These are phyloP conservation scores for Amphipoea oculea DNA, from an alignment of 2,888 invertebrate genomes.

Conservation along the genomic window DNA sequence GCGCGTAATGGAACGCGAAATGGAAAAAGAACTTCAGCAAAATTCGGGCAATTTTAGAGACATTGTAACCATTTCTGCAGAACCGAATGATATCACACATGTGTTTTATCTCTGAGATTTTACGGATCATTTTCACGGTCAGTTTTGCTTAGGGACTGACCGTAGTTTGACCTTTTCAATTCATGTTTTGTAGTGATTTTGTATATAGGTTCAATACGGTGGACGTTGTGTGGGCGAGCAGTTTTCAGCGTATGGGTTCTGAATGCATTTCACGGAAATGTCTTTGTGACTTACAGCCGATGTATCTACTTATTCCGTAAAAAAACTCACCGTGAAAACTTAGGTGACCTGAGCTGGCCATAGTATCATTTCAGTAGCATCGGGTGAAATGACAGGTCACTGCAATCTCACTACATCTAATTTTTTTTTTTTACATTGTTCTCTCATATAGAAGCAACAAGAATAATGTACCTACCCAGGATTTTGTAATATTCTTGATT, in stretches of 20 bases:
- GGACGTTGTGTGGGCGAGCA: neutral
- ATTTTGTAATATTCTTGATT: too few relatives aligned
- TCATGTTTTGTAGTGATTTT: neutral
- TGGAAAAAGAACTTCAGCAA: constrained; percentile 45
- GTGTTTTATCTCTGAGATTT: constrained; percentile 18
- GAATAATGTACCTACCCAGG: too few relatives aligned
- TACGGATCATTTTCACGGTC: constrained; percentile 17
- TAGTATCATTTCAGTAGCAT: too few relatives aligned
- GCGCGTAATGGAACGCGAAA: constrained; percentile 56
- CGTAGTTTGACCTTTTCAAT: neutral
- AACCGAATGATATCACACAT: constrained; percentile 28
- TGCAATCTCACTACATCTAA: too few relatives aligned
- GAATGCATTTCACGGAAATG: neutral
- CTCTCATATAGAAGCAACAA: too few relatives aligned
- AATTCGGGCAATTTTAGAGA: constrained; percentile 13
- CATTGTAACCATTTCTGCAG: constrained; percentile 10
- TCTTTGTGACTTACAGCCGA: too few relatives aligned
- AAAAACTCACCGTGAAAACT: too few relatives aligned
- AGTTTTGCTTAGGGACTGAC: constrained; percentile 6
- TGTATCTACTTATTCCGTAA: too few relatives aligned
- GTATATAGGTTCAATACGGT: neutral
- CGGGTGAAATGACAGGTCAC: too few relatives aligned
- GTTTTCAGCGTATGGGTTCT: neutral
- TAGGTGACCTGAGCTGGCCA: too few relatives aligned
- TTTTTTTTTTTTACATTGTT: too few relatives aligned